phyloP scores from a whole-genome alignment of 2,797 vertebrate genomes.

The Numenius phaeopus region DNA sequence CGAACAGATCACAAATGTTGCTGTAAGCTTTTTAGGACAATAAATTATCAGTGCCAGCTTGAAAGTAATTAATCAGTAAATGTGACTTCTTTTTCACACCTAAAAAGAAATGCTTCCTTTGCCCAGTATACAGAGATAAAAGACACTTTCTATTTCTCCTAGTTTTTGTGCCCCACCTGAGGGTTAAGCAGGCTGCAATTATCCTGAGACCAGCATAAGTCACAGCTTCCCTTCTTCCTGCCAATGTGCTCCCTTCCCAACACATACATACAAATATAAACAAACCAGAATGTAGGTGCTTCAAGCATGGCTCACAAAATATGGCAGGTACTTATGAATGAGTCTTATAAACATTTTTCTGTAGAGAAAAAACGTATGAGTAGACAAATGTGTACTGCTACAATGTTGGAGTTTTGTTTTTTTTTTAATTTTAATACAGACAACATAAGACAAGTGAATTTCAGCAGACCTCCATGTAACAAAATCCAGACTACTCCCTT shows the following conservation, averaged over 20 bases:
- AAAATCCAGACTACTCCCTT: not conserved
- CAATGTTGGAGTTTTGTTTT: not conserved
- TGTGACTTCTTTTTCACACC: not conserved
- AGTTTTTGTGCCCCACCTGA: not conserved
- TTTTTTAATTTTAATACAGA: not conserved
- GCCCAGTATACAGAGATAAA: not conserved
- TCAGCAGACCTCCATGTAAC: not conserved
- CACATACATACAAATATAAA: not conserved
- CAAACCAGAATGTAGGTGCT: not conserved
- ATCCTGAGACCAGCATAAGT: not conserved
- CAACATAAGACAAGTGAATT: not conserved
- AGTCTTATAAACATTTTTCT: not conserved
- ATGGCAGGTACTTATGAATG: not conserved
- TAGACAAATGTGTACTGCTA: not conserved
- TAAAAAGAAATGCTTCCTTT: not conserved
- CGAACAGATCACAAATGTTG: not conserved
- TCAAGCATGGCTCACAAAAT: not conserved
- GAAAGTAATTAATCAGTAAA: not conserved
- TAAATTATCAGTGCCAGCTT: not conserved
- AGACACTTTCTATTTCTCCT: not conserved
- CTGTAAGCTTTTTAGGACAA: not conserved
- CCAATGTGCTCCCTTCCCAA: not conserved
- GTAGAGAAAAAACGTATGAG: not conserved
- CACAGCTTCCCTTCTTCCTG: not conserved
- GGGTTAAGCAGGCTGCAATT: not conserved